Evolutionary conservation across 1,140 invertebrate species (phyloP).

Genomic region (Lordiphosa mommai): DNA sequence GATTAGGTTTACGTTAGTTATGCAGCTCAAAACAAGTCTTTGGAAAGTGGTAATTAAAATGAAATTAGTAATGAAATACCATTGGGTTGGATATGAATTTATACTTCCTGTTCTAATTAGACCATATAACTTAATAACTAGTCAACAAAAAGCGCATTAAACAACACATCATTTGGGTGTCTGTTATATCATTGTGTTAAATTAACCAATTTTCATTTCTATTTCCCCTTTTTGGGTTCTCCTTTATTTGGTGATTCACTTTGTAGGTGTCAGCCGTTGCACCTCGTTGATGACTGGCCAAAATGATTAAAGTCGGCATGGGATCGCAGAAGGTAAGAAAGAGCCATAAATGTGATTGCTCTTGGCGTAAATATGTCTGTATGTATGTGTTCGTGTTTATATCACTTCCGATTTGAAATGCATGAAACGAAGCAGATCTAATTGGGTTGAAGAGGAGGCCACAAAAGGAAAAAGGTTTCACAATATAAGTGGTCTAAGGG

Average conservation of each 20-base stretch:
- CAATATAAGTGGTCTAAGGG: slow-evolving; percentile 7
- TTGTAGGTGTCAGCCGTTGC: slow-evolving; percentile 64
- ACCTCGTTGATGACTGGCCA: slow-evolving; percentile 65
- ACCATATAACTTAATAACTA: slow-evolving; percentile 59
- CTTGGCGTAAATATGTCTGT: background rate
- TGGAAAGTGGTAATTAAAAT: slow-evolving; percentile 62
- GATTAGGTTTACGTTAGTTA: slow-evolving; percentile 25
- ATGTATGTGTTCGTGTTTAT: slow-evolving; percentile 26
- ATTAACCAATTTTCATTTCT: slow-evolving; percentile 50
- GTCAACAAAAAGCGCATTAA: slow-evolving; percentile 27
- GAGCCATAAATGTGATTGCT: slow-evolving; percentile 1
- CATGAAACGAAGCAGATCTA: slow-evolving; percentile 22
- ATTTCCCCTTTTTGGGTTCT: slow-evolving; percentile 1
- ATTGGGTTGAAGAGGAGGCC: slow-evolving; percentile 40
- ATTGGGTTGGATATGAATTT: slow-evolving; percentile 1
- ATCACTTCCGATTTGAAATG: slow-evolving; percentile 62
- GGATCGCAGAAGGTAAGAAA: slow-evolving; percentile 11
- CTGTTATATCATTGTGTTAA: slow-evolving; percentile 63
- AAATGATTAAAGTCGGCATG: slow-evolving; percentile 38
- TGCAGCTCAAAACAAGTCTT: slow-evolving; percentile 38
- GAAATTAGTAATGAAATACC: slow-evolving; percentile 54
- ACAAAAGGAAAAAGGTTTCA: slow-evolving; percentile 8
- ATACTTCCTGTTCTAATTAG: slow-evolving; percentile 62
- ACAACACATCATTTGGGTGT: background rate
- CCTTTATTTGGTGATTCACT: slow-evolving; percentile 33